These are phyloP conservation scores for Lasioglossum malachurum DNA, from an alignment of 2,888 invertebrate species.

Conservation along the genomic window DNA sequence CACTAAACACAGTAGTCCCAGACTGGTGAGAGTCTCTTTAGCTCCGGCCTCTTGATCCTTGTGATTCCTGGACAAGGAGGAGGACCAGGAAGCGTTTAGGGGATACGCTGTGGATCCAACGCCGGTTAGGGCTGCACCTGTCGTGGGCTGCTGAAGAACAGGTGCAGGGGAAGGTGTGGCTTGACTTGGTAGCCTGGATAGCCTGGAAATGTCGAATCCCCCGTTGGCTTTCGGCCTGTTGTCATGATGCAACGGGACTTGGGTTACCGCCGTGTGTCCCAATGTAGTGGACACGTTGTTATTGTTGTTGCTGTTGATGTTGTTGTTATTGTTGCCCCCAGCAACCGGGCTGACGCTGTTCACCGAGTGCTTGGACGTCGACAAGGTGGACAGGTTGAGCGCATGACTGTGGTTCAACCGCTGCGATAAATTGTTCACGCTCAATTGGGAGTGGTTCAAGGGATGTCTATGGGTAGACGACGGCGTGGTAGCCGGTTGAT, in stretches of 20 bases:
- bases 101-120: slow-evolving; percentile 64
- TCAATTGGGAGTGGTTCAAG: slow-evolving; percentile 83
- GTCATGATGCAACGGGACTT: slow-evolving; percentile 71
- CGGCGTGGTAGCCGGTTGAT: slow-evolving; percentile 76
- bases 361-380: slow-evolving; percentile 83
- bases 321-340: slow-evolving; percentile 75
- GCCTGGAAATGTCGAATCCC: slow-evolving; percentile 87
- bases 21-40: slow-evolving; percentile 93
- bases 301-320: slow-evolving; percentile 68
- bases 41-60: slow-evolving; percentile 87
- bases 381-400: slow-evolving; percentile 81
- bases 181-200: slow-evolving; percentile 79
- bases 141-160: slow-evolving; percentile 77
- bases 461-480: slow-evolving; percentile 80
- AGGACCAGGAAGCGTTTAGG: slow-evolving; percentile 73
- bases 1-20: slow-evolving; percentile 94
- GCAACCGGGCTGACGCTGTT: slow-evolving; percentile 83
- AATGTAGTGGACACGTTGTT: slow-evolving; percentile 67
- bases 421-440: slow-evolving; percentile 84
- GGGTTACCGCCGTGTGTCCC: slow-evolving; percentile 78
- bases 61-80: slow-evolving; percentile 76
- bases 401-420: slow-evolving; percentile 81
- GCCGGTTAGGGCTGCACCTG: slow-evolving; percentile 76
- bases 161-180: slow-evolving; percentile 81
- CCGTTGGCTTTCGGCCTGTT: slow-evolving; percentile 85